A percentile compares a stretch with the other conserved stretches of the same genome.
These are phyloP conservation scores for Drosophila pachea DNA, from an alignment of 1,140 invertebrate species.

Conservation along the genomic window DNA sequence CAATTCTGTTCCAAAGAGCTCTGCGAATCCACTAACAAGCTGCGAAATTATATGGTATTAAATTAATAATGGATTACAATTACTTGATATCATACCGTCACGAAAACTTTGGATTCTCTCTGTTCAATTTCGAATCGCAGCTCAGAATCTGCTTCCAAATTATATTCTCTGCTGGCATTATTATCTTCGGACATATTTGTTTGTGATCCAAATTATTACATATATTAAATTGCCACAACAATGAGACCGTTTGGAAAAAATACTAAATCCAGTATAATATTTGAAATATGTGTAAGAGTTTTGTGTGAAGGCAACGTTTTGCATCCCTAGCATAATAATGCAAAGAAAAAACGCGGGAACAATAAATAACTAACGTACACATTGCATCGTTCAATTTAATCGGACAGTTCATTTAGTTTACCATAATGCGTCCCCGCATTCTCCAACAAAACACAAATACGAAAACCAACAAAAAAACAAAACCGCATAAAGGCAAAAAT, in stretches of 20 bases:
- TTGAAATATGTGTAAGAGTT: not conserved
- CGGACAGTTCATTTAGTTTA: not conserved
- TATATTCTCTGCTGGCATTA: conserved; percentile 82
- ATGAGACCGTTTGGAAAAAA: not conserved
- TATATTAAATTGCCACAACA: conserved; percentile 13
- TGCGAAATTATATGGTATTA: conserved; percentile 65
- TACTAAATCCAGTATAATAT: not conserved
- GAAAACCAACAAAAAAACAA: not conserved
- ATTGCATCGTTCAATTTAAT: not conserved
- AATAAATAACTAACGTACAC: not conserved
- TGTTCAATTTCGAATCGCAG: conserved; percentile 95
- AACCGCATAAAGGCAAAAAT: not conserved
- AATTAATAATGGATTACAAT: not conserved
- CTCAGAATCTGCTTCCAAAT: conserved; percentile 93
- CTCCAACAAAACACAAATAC: not conserved
- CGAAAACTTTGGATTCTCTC: conserved; percentile 89
- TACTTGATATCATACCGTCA: conserved; percentile 83
- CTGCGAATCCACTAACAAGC: conserved; percentile 92
- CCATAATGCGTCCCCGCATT: not conserved
- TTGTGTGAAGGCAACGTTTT: not conserved
- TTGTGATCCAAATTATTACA: not conserved
- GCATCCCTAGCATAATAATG: not conserved
- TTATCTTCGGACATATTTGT: conserved; percentile 61
- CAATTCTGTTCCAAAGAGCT: conserved; percentile 98
- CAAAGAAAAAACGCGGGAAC: conserved; percentile 2